These are phyloP conservation scores for Onthophagus sagittarius DNA, from an alignment of 2,888 invertebrate genomes.

Conservation along the genomic window DNA sequence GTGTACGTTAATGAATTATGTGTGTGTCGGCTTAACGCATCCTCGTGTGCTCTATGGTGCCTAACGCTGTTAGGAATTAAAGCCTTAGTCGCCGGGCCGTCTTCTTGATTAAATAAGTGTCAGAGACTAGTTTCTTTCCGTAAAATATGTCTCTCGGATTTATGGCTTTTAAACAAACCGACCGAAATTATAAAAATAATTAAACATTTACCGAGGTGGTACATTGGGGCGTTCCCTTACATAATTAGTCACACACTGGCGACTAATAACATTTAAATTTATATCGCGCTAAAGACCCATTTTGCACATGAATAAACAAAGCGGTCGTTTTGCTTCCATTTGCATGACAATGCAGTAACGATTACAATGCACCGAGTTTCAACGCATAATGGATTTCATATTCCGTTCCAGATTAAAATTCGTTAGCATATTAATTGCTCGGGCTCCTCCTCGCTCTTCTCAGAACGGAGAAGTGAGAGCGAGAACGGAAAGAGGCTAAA, in stretches of 20 bases:
- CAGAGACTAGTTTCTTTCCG: conserved; percentile 28
- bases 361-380: conserved; percentile 6
- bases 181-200: conserved; percentile 20
- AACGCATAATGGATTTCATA: conserved; percentile 12
- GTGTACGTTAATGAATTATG: conserved; percentile 43
- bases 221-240: conserved; percentile 5
- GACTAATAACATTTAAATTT: conserved; percentile 2
- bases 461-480: not conserved
- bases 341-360: conserved; percentile 7
- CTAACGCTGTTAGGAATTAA: not conserved
- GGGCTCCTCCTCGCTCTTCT: conserved; percentile 2
- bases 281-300: not conserved
- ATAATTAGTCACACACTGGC: not conserved
- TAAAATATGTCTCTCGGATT: conserved; percentile 25
- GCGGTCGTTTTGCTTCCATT: conserved; percentile 8
- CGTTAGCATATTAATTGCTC: conserved; percentile 15
- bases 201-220: conserved; percentile 15
- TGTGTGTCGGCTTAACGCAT: conserved; percentile 38
- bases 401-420: conserved; percentile 16
- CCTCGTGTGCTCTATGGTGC: conserved; percentile 22
- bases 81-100: not conserved
- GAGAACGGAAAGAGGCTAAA: not conserved
- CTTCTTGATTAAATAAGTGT: conserved; percentile 34
- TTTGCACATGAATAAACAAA: conserved; percentile 12
- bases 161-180: conserved; percentile 28